These are phyloP conservation scores for Melitaea athalia DNA, from an alignment of 2,888 invertebrate species.

Conservation along the genomic window DNA sequence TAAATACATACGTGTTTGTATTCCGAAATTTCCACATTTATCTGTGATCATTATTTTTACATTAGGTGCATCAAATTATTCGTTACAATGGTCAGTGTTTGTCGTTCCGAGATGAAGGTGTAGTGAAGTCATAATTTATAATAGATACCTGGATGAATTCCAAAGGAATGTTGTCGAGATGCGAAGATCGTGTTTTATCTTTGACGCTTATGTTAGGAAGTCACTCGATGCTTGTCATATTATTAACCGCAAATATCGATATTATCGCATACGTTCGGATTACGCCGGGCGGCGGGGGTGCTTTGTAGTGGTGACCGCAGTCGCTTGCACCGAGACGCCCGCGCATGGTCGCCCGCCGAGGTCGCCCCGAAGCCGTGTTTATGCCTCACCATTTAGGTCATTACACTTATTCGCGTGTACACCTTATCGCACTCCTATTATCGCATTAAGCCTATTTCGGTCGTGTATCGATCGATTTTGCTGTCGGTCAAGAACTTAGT, in stretches of 20 bases:
- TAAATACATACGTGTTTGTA: neutral
- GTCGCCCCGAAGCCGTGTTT: slow-evolving; percentile 72
- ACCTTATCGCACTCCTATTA: slow-evolving; percentile 78
- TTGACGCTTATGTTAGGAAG: slow-evolving; percentile 48
- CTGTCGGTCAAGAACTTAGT: slow-evolving; percentile 58
- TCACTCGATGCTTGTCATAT: slow-evolving; percentile 65
- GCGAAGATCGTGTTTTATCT: slow-evolving; percentile 28
- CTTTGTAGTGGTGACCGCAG: slow-evolving; percentile 71
- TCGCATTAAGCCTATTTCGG: slow-evolving; percentile 79
- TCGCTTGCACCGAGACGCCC: slow-evolving; percentile 71
- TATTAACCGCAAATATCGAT: slow-evolving; percentile 78
- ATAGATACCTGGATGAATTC: slow-evolving; percentile 68
- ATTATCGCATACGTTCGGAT: slow-evolving; percentile 73
- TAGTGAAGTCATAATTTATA: slow-evolving; percentile 51
- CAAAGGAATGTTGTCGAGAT: slow-evolving; percentile 47
- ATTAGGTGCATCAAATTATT: neutral
- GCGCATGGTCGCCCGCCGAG: slow-evolving; percentile 70
- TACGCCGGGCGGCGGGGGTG: slow-evolving; percentile 68
- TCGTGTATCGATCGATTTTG: slow-evolving; percentile 70
- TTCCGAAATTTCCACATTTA: neutral
- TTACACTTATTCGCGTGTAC: slow-evolving; percentile 78
- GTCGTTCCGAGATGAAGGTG: slow-evolving; percentile 10
- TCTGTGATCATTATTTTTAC: neutral
- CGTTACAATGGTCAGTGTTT: neutral
- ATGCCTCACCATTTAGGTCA: slow-evolving; percentile 72